Percentiles rank a stretch among this genome's conserved stretches.
Evolutionary conservation across 2,888 invertebrate genomes (phyloP).

Genomic region (Drosophila austrosaltans): DNA sequence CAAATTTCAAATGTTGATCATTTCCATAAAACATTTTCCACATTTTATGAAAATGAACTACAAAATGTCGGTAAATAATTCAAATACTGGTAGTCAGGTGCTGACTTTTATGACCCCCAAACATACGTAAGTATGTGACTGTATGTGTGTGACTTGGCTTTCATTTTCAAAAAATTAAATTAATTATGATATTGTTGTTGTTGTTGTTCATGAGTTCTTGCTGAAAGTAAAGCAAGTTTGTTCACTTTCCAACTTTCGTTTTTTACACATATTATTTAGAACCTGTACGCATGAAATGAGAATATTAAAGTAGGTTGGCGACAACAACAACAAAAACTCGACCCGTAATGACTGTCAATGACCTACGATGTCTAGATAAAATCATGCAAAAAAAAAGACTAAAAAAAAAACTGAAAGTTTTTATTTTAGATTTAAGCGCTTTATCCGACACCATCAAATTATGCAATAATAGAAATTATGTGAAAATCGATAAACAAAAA

Average conservation of each 20-base stretch:
- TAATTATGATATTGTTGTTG: constrained; percentile 21
- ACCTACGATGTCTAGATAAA: constrained; percentile 51
- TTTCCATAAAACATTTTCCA: constrained; percentile 26
- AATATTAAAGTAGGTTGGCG: constrained; percentile 67
- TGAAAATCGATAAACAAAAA: constrained; percentile 42
- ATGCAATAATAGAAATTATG: constrained; percentile 51
- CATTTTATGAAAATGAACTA: constrained; percentile 30
- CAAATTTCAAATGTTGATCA: constrained; percentile 15
- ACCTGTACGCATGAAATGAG: constrained; percentile 58
- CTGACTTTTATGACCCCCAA: constrained; percentile 46
- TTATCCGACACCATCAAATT: constrained; percentile 26
- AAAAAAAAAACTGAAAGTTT: constrained; percentile 64
- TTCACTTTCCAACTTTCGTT: constrained; percentile 72
- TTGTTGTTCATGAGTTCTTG: not conserved
- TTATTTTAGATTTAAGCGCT: constrained; percentile 17
- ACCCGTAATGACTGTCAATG: constrained; percentile 45
- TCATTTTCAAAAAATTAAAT: constrained; percentile 64
- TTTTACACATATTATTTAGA: constrained; percentile 47
- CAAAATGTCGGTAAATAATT: constrained; percentile 24
- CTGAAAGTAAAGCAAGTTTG: constrained; percentile 25
- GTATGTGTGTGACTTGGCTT: constrained; percentile 46
- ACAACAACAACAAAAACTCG: not conserved
- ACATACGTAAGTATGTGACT: constrained; percentile 7
- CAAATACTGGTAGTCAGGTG: constrained; percentile 35
- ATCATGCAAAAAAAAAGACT: not conserved